A percentile compares a stretch with the other conserved stretches of the same genome.
phyloP scores from a whole-genome alignment of 1,140 invertebrate species.

The Dryas iulia region DNA sequence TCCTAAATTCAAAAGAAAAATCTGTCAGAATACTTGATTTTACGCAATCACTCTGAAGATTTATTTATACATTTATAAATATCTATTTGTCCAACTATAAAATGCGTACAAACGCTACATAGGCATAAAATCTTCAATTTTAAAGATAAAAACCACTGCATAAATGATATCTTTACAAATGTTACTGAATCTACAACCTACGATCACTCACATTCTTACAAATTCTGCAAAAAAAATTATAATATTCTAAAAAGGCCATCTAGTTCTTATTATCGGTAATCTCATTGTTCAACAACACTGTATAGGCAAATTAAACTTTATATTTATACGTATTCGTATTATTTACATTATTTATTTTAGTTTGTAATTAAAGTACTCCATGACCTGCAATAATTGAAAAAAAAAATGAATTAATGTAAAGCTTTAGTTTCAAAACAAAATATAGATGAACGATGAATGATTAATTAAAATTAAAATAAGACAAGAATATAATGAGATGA shows the following conservation, averaged over 20 bases:
- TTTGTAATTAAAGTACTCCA: not conserved
- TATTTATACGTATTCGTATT: not conserved
- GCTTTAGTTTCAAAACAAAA: not conserved
- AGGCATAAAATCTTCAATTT: not conserved
- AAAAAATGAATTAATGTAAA: no score
- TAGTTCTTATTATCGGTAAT: not conserved
- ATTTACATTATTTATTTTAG: not conserved
- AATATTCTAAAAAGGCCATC: not conserved
- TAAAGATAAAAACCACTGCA: not conserved
- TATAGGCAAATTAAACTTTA: not conserved
- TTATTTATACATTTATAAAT: constrained; percentile 3
- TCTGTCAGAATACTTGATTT: not conserved
- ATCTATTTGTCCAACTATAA: constrained; percentile 9
- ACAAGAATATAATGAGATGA: not conserved
- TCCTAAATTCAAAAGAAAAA: constrained; percentile 8
- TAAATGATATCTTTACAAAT: not conserved
- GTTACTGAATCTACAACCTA: not conserved
- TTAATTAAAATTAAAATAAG: not conserved
- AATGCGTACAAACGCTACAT: constrained; percentile 16
- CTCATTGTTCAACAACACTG: not conserved
- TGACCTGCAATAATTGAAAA: not conserved
- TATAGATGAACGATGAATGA: not conserved
- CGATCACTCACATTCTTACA: not conserved
- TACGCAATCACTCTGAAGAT: not conserved
- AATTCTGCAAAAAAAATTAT: not conserved